A percentile compares a stretch with the other conserved stretches of the same genome.
phyloP scores from a whole-genome alignment of 1,140 invertebrate genomes.

The Whitmania pigra region DNA sequence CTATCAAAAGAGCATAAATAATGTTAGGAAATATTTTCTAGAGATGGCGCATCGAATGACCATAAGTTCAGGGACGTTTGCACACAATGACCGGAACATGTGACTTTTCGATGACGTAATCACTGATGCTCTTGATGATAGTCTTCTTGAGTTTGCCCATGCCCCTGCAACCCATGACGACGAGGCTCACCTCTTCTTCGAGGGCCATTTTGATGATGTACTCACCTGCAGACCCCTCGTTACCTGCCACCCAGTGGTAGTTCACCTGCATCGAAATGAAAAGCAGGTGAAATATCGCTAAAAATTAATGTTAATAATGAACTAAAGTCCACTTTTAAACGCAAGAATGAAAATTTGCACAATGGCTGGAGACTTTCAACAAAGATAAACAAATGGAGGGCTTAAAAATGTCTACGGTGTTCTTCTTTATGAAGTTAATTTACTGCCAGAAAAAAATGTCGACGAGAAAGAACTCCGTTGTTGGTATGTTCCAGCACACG shows the following conservation, averaged over 20 bases:
- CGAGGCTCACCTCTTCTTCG: constrained; percentile 21
- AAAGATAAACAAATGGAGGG: too few species aligned
- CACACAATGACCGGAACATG: constrained; percentile 23
- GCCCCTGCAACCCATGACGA: constrained; percentile 25
- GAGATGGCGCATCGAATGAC: too few species aligned
- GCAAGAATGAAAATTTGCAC: too few species aligned
- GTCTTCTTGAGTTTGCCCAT: constrained; percentile 23
- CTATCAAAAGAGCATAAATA: too few species aligned
- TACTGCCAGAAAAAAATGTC: too few species aligned
- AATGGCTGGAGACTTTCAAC: too few species aligned
- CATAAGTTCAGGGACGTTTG: constrained; percentile 10
- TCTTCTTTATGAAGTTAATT: too few species aligned
- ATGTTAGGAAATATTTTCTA: too few species aligned
- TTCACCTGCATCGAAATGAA: background rate
- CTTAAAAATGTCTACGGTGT: too few species aligned
- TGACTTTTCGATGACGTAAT: constrained; percentile 23
- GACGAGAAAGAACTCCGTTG: too few species aligned
- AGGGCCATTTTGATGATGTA: constrained; percentile 20
- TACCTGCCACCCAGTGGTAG: constrained; percentile 16
- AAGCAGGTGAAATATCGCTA: background rate
- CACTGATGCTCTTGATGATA: constrained; percentile 25
- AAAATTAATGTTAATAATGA: background rate
- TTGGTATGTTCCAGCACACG: too few species aligned
- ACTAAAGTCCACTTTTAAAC: background rate
- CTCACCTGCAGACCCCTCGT: constrained; percentile 18